Evolutionary conservation across 2,888 invertebrate species (phyloP), one percentile per base, ranked within the genome.

Genomic region (Eledona agricola): DNA sequence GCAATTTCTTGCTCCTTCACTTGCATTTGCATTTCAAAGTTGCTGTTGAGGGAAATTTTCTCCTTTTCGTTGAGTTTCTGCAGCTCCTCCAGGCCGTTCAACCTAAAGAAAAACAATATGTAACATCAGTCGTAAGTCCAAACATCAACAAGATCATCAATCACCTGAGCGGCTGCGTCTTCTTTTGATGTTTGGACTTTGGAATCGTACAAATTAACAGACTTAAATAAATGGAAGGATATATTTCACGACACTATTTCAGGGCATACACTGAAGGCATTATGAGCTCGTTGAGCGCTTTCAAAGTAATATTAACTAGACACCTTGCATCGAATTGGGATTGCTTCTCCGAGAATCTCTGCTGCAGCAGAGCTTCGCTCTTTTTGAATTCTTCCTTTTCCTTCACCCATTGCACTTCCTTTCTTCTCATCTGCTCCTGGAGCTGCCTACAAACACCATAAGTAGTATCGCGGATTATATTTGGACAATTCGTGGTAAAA

Each of bases 311-410:
- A 59, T 70, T 66, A 51, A 74, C 62, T 67, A 76, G 60, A 70
- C 74, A 77, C 76, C 75, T 75, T 47, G 73, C 69, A 56, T 75
- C 73, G 35, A 72, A 66, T 40, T 61, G 62, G 15, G 63, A 64
- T 19, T 71, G 69, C 34, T 74, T 73, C 4, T 67, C 62, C 2
- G 64, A 66, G 32, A 73, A 45, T 49, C 72, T 72, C 11, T 71
- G 66, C 19, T 72, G 67, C 22, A 74, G 49, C 12, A 71, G 46
- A 12, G 62, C 67, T 35, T 71, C 71, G 13, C 60, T 70, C 28
- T 67, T 71, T 23, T 63, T 55, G 25, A 73, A 28, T 32, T 74
- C 74, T 3, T 74, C 72, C 38, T 67, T 72, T 20, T 74, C 73
- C 35, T 71, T 73, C 15, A 10, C 16, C 72, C 72, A 75, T 26